phyloP scores from a whole-genome alignment of 2,113 vertebrate species.

The Chelonoidis abingdonii region DNA sequence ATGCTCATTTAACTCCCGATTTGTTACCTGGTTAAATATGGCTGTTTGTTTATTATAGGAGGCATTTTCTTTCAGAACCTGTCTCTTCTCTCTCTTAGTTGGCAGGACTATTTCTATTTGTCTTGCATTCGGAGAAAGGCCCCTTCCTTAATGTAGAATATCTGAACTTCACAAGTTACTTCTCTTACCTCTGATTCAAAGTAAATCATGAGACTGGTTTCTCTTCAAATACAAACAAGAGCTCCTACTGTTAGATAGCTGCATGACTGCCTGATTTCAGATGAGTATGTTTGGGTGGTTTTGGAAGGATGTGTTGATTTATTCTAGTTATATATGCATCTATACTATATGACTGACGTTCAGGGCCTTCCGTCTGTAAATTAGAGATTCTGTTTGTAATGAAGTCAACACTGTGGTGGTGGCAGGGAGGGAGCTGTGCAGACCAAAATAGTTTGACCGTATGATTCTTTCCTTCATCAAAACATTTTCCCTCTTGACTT shows the following conservation, averaged over 20 bases:
- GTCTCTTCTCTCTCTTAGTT: background rate
- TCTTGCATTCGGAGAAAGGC: background rate
- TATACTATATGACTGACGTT: background rate
- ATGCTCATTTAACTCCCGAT: background rate
- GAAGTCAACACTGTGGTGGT: background rate
- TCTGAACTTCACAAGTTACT: background rate
- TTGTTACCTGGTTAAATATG: background rate
- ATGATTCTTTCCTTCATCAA: background rate
- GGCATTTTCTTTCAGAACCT: background rate
- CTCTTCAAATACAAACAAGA: background rate
- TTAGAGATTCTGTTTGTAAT: slow-evolving; percentile 1
- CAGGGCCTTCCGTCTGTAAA: background rate
- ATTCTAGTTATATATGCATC: background rate
- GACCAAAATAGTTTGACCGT: background rate
- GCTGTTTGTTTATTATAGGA: background rate
- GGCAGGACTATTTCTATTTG: background rate
- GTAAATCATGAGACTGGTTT: background rate
- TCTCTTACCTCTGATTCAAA: background rate
- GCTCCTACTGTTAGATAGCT: background rate
- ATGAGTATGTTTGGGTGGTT: background rate
- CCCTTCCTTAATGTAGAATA: background rate
- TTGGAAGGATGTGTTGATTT: background rate
- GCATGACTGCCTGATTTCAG: background rate
- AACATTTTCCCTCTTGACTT: background rate
- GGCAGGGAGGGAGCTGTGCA: no score